A percentile compares a stretch with the other conserved stretches of the same genome.
Conservation (phyloP, 2,113 vertebrate genomes). For the Ictidomys tridecemlineatus region DNA sequence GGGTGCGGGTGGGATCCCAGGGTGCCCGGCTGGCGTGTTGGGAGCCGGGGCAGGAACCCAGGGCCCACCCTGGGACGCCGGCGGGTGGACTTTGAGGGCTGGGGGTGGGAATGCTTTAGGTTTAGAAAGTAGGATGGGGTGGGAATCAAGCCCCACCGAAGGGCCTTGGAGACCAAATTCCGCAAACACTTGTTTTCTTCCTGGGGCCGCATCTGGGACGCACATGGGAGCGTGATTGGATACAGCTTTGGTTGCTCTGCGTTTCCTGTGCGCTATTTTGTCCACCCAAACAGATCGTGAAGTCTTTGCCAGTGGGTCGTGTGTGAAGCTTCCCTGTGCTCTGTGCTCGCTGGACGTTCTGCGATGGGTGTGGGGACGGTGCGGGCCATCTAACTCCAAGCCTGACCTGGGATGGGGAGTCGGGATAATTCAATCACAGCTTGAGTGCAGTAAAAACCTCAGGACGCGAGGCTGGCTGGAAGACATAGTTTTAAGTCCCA, state of each 20-base stretch:
- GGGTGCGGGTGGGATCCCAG: neutral
- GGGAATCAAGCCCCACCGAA: neutral
- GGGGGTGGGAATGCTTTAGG: neutral
- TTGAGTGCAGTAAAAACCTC: neutral
- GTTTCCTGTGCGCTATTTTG: neutral
- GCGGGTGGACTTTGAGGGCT: neutral
- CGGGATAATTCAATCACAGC: neutral
- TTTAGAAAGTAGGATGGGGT: neutral
- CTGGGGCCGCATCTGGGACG: slow-evolving; percentile 26
- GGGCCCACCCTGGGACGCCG: neutral
- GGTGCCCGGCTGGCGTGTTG: neutral
- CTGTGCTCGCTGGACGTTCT: neutral
- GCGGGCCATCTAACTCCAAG: neutral
- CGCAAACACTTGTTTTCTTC: slow-evolving; percentile 50
- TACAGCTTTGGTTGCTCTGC: neutral
- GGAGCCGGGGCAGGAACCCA: neutral
- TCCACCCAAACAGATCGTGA: slow-evolving; percentile 17
- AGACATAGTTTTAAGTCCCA: neutral
- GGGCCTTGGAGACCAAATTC: slow-evolving; percentile 2
- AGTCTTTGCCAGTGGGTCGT: neutral
- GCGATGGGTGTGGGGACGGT: neutral
- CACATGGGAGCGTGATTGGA: neutral
- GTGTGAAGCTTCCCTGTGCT: neutral
- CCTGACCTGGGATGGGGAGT: neutral
- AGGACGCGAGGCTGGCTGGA: neutral